Evolutionary conservation across 1,140 invertebrate species (phyloP).

Genomic region (Lepidotrigona ventralis): DNA sequence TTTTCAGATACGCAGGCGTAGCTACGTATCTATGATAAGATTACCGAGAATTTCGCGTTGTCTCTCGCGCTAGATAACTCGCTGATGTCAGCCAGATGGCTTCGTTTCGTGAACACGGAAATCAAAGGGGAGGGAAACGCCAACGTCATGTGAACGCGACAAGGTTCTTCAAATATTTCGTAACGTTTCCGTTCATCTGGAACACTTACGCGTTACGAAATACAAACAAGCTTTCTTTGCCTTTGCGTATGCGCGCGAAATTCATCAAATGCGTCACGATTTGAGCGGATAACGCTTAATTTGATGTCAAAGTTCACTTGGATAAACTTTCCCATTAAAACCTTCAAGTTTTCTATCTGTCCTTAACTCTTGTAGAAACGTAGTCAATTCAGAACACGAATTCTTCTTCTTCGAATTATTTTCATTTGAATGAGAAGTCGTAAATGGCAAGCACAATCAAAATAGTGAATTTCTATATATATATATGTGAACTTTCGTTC

Average conservation of each 20-base stretch:
- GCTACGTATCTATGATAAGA: constrained; percentile 40
- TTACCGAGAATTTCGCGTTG: constrained; percentile 50
- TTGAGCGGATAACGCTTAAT: not conserved
- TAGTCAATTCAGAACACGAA: not conserved
- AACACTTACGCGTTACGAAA: not conserved
- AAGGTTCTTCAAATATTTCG: constrained; percentile 9
- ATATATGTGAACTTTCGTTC: not conserved
- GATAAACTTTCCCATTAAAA: not conserved
- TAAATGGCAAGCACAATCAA: too few species aligned
- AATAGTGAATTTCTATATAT: not conserved
- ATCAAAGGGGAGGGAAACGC: constrained; percentile 18
- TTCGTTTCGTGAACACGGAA: constrained; percentile 32
- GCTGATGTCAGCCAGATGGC: constrained; percentile 21
- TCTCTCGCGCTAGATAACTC: constrained; percentile 42
- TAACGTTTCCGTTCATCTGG: not conserved
- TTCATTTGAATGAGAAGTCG: not conserved
- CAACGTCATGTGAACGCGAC: not conserved
- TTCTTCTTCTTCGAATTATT: not conserved
- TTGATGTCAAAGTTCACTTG: not conserved
- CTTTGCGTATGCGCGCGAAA: not conserved
- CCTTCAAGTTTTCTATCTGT: not conserved
- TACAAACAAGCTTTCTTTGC: not conserved
- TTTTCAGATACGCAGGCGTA: constrained; percentile 29
- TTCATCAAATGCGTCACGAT: not conserved
- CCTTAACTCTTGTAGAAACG: not conserved